Evolutionary conservation across 1,140 invertebrate species (phyloP), one percentile per base, ranked within the genome.

Genomic region (Phymastichus coffea): DNA sequence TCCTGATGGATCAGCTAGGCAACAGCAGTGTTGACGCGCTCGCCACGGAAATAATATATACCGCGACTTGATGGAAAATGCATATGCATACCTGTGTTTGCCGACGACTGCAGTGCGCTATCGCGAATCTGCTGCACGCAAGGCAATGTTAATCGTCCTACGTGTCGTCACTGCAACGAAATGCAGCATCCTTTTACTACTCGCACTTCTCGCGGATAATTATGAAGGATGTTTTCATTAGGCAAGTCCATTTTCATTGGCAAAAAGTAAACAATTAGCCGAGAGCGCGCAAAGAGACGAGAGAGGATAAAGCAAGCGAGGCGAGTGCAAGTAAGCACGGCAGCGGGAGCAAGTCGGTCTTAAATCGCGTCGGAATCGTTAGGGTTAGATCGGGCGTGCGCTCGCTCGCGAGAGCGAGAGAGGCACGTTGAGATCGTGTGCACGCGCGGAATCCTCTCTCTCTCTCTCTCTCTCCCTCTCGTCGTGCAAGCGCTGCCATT

Each of bases 401-500:
- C 22, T 19, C n/a, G n/a, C n/a, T n/a, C n/a, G n/a, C n/a, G n/a
- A n/a, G n/a, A n/a, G n/a, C n/a, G n/a, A n/a, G n/a, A n/a, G 47
- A 35, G 22, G 7, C 28, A 17, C 14, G 48, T 57, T 57, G 25
- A 57, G 44, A 57, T 57, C 44, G 33, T 19, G 17, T 14, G 23
- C 23, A 7, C 6, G 22, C 19, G 25, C n/a, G 17, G 30, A 25
- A 30, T 48, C 54, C 41, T 25, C 47, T 7, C 35, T 44, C 35
- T 26, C 37, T 48, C 44, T 28, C n/a, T 41, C 25, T 54, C 25
- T 35, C 17, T 41, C 53, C 12, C 8, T 20, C 14, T 48, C 23
- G 43, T 30, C 30, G 46, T 35, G 48, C 33, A 63, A 57, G 61
- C 66, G 62, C 58, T 69, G 52, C 61, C 46, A 76, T 77, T 74